phyloP scores from a whole-genome alignment of 2,888 invertebrate genomes.

The Agrilus biguttatus region DNA sequence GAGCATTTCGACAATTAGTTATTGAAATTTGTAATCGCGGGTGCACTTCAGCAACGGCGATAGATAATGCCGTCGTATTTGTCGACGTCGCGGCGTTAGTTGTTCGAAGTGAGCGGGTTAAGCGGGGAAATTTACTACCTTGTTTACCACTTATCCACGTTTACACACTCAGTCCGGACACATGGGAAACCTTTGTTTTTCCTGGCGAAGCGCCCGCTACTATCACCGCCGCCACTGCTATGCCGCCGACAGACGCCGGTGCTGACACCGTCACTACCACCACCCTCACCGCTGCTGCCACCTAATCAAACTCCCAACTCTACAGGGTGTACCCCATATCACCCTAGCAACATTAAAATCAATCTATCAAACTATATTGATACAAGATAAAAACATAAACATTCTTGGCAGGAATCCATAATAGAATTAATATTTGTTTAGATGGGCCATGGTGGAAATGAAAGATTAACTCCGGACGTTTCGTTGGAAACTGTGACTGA shows the following conservation, averaged over 20 bases:
- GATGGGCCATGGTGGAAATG: too few species aligned
- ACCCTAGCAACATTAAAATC: too few species aligned
- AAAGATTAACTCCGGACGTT: too few species aligned
- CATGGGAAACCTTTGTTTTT: constrained; percentile 28
- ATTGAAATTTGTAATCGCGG: too few species aligned
- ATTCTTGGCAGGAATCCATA: too few species aligned
- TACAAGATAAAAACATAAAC: too few species aligned
- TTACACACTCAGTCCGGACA: constrained; percentile 30
- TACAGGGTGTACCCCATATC: too few species aligned
- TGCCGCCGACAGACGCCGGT: constrained; percentile 17
- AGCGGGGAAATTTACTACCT: constrained; percentile 32
- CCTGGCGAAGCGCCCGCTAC: constrained; percentile 26
- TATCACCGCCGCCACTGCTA: constrained; percentile 10
- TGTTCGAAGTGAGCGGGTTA: constrained; percentile 10
- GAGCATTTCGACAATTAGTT: too few species aligned
- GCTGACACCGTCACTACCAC: constrained; percentile 9
- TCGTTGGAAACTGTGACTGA: too few species aligned
- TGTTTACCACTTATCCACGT: constrained; percentile 35
- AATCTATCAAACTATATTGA: too few species aligned
- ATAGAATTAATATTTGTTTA: too few species aligned
- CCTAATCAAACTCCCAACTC: constrained; percentile 21
- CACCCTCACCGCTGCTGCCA: constrained; percentile 16
- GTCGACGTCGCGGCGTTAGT: constrained; percentile 17
- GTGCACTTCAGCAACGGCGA: too few species aligned
- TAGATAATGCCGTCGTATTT: constrained; percentile 10